Evolutionary conservation across 2,113 vertebrate species (phyloP).

Genomic region (Numenius arquata): DNA sequence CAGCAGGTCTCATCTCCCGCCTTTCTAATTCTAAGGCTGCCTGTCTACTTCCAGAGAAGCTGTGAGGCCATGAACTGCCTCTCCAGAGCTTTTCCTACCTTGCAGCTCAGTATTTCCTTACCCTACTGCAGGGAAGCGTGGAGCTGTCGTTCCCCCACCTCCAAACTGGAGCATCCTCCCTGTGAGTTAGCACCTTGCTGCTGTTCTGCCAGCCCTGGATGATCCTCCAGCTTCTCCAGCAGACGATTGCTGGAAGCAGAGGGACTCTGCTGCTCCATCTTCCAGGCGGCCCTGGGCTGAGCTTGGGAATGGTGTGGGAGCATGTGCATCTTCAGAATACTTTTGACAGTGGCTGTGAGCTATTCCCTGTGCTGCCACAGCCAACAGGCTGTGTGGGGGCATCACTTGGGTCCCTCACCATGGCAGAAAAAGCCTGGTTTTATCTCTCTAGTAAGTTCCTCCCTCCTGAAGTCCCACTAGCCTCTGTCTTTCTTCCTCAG

Average conservation of each 20-base stretch:
- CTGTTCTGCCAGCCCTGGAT: not conserved
- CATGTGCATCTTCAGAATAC: not conserved
- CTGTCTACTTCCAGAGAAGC: not conserved
- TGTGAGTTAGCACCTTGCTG: not conserved
- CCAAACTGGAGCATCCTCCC: accelerated
- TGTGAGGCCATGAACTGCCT: not conserved
- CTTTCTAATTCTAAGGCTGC: not conserved
- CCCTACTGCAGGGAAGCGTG: accelerated
- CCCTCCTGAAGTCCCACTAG: not conserved
- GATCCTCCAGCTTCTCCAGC: not conserved
- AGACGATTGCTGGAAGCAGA: not conserved
- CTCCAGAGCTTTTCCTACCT: not conserved
- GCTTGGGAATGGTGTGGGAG: not conserved
- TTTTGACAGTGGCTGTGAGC: not conserved
- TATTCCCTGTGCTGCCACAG: not conserved
- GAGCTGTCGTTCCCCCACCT: not conserved
- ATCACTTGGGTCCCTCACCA: not conserved
- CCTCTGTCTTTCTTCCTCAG: not conserved
- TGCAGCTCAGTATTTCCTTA: not conserved
- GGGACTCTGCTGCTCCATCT: not conserved
- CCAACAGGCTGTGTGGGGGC: accelerated
- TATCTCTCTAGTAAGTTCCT: not conserved
- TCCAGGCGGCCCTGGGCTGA: not conserved
- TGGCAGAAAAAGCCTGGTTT: accelerated
- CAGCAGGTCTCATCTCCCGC: not conserved